Conservation (phyloP, 2,797 vertebrate species). For the Limnodromus scolopaceus region DNA sequence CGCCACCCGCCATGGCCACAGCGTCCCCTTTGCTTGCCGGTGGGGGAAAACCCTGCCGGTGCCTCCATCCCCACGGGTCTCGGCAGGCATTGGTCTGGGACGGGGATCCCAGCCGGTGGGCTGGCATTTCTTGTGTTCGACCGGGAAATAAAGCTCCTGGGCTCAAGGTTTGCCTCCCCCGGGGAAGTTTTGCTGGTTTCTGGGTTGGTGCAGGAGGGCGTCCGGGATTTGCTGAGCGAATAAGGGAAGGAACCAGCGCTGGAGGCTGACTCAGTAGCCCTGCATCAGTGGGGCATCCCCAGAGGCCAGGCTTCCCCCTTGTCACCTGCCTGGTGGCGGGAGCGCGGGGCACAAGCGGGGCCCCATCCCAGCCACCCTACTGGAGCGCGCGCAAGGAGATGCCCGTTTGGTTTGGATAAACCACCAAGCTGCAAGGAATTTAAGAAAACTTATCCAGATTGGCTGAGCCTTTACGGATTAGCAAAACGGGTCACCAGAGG, state of each 20-base stretch:
- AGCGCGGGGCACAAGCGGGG: fast-evolving
- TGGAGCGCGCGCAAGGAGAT: fast-evolving
- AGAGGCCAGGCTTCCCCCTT: neutral
- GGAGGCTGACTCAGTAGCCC: fast-evolving
- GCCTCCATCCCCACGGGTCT: neutral
- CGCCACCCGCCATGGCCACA: fast-evolving
- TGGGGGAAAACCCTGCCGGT: fast-evolving
- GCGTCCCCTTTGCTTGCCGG: fast-evolving
- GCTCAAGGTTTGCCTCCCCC: fast-evolving
- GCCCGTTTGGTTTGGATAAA: fast-evolving
- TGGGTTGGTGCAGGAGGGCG: neutral
- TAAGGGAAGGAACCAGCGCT: neutral
- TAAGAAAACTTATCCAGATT: neutral
- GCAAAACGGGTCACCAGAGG: neutral
- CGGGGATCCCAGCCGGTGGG: fast-evolving
- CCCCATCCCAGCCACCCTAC: fast-evolving
- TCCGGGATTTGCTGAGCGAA: neutral
- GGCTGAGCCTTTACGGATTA: neutral
- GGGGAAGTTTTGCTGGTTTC: neutral
- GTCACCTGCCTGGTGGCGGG: neutral
- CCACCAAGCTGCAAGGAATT: neutral
- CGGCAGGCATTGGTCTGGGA: neutral
- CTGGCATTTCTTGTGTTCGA: neutral
- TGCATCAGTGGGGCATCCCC: neutral
- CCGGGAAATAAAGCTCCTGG: neutral